Percentiles rank a stretch among this genome's conserved stretches.
These are phyloP conservation scores for Gymnoscopelus microlampas DNA, from an alignment of 2,797 vertebrate species.

Conservation along the genomic window DNA sequence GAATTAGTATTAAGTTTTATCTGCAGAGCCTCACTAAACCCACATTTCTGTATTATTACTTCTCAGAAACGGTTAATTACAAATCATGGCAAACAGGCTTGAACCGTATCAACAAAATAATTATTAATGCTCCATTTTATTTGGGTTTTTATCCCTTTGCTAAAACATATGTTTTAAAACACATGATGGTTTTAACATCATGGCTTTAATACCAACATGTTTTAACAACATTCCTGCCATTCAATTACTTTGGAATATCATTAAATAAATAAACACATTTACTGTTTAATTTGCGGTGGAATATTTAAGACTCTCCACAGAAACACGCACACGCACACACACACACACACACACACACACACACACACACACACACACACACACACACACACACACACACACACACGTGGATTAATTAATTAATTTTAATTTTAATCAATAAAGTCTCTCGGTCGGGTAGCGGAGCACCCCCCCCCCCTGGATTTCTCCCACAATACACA, in stretches of 20 bases:
- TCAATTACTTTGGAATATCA: slow-evolving; percentile 85
- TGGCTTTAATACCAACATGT: slow-evolving; percentile 74
- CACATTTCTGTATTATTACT: slow-evolving; percentile 52
- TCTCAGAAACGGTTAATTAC: slow-evolving; percentile 70
- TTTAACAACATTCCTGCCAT: slow-evolving; percentile 79
- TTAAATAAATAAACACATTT: slow-evolving; percentile 81
- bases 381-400: too few relatives aligned
- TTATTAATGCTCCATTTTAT: slow-evolving; percentile 83
- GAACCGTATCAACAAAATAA: slow-evolving; percentile 75
- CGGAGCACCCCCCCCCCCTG: slow-evolving; percentile 46
- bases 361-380: too few relatives aligned
- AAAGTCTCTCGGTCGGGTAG: slow-evolving; percentile 78
- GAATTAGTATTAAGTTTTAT: slow-evolving; percentile 71
- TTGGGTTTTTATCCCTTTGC: slow-evolving; percentile 79
- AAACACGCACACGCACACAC: slow-evolving; percentile 47
- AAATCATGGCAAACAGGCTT: slow-evolving; percentile 74
- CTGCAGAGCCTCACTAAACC: slow-evolving; percentile 58
- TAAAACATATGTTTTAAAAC: slow-evolving; percentile 60
- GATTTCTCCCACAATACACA: too few relatives aligned
- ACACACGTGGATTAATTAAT: slow-evolving; percentile 86
- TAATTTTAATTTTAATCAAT: slow-evolving; percentile 88
- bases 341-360: too few relatives aligned
- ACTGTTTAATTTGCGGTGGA: slow-evolving; percentile 81
- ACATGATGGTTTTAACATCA: too few relatives aligned
- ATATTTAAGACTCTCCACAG: slow-evolving; percentile 80